These are phyloP conservation scores for Morpho deidamia DNA, from an alignment of 2,888 invertebrate species.

Conservation along the genomic window DNA sequence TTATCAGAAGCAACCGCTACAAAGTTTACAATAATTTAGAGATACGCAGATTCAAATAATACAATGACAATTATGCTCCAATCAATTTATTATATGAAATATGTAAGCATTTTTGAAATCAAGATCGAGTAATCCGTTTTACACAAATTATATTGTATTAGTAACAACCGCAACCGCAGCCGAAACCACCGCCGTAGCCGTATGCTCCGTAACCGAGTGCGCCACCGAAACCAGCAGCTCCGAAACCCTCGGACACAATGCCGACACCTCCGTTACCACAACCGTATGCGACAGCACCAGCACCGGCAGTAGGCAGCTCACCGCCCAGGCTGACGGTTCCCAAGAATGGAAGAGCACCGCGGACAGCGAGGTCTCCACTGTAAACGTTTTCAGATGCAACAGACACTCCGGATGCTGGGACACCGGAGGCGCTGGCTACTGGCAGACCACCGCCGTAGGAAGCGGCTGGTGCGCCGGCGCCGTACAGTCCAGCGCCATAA, in stretches of 20 bases:
- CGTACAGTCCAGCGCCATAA: not conserved
- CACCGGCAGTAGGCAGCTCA: conserved; percentile 27
- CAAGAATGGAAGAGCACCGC: conserved; percentile 25
- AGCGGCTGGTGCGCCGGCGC: conserved; percentile 2
- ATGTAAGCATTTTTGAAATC: too few species aligned
- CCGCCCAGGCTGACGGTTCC: conserved; percentile 22
- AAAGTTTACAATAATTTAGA: too few species aligned
- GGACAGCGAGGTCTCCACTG: conserved; percentile 32
- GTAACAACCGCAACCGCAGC: conserved; percentile 12
- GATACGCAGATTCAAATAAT: too few species aligned
- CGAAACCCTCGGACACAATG: conserved; percentile 20
- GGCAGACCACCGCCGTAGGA: conserved; percentile 27
- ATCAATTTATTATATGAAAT: too few species aligned
- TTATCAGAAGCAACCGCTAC: too few species aligned
- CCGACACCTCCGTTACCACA: conserved; percentile 28
- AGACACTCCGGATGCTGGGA: conserved; percentile 33
- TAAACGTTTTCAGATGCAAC: conserved; percentile 39
- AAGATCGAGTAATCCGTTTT: too few species aligned
- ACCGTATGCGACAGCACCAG: conserved; percentile 28
- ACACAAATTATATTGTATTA: too few species aligned
- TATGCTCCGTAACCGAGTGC: conserved; percentile 25
- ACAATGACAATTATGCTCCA: too few species aligned
- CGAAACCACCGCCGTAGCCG: not conserved
- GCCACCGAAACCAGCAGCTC: conserved; percentile 22
- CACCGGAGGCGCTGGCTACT: conserved; percentile 30